A percentile compares a stretch with the other conserved stretches of the same genome.
These are phyloP conservation scores for Petrophora chlorosata DNA, from an alignment of 2,888 invertebrate species.

Conservation along the genomic window DNA sequence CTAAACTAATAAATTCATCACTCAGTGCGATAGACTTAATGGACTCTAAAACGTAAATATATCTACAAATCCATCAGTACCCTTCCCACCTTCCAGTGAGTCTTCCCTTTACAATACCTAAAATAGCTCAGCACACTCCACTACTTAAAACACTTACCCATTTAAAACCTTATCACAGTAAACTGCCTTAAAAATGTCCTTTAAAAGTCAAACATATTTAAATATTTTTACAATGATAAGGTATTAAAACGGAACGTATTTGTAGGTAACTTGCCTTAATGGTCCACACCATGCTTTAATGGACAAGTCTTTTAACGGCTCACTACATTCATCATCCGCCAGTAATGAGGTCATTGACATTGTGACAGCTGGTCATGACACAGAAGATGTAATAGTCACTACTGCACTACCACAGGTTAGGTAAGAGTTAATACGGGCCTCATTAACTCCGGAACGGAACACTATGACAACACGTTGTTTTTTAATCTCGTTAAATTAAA, in stretches of 20 bases:
- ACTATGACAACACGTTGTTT: slow-evolving; percentile 47
- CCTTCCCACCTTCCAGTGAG: slow-evolving; percentile 12
- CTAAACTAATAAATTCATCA: slow-evolving; percentile 1
- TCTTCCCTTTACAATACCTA: slow-evolving; percentile 46
- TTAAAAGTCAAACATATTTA: not conserved
- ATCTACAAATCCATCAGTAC: slow-evolving; percentile 22
- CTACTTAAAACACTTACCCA: not conserved
- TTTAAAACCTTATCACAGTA: slow-evolving; percentile 6
- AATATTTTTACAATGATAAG: slow-evolving; percentile 6
- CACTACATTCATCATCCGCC: slow-evolving; percentile 70
- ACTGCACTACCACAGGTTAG: too few relatives aligned
- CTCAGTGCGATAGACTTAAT: slow-evolving; percentile 1
- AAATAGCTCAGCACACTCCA: slow-evolving; percentile 46
- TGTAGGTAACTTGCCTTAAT: slow-evolving; percentile 47
- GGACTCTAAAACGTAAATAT: slow-evolving; percentile 7
- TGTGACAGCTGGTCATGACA: slow-evolving; percentile 44
- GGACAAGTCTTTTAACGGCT: slow-evolving; percentile 68
- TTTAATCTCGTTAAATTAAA: slow-evolving; percentile 40
- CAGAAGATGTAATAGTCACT: slow-evolving; percentile 7
- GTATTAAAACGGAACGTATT: slow-evolving; percentile 17
- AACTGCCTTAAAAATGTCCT: not conserved
- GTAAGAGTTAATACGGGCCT: too few relatives aligned
- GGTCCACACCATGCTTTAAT: slow-evolving; percentile 57
- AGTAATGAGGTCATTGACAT: slow-evolving; percentile 73
- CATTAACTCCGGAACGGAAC: slow-evolving; percentile 36